Conservation (phyloP, 2,888 invertebrate species). For the Nymphalis urticae region DNA sequence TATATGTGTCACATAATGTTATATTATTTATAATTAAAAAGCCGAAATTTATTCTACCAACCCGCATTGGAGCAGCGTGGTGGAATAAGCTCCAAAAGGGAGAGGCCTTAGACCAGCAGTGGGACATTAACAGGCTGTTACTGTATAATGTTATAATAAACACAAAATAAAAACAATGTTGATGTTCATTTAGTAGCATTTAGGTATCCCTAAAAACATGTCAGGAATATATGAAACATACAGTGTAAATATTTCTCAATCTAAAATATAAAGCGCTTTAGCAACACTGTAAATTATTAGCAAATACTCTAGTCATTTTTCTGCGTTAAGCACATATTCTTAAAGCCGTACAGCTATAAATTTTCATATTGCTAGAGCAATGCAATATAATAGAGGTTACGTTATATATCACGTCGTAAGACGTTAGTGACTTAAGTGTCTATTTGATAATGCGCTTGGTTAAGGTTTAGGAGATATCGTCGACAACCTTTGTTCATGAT, state of each 20-base stretch:
- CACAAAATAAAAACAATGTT: background rate
- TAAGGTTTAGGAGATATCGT: constrained; percentile 16
- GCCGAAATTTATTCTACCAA: no score
- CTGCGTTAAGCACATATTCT: constrained; percentile 63
- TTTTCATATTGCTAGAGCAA: constrained; percentile 78
- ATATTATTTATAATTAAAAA: no score
- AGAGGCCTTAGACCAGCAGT: no score
- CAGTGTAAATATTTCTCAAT: background rate
- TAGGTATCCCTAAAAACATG: no score
- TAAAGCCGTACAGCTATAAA: constrained; percentile 71
- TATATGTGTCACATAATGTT: no score
- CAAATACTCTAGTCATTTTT: constrained; percentile 51
- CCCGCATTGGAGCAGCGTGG: no score
- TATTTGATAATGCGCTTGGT: constrained; percentile 58
- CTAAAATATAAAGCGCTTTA: constrained; percentile 4
- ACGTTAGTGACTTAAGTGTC: constrained; percentile 51
- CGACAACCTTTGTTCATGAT: constrained; percentile 7
- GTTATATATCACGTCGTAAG: constrained; percentile 74
- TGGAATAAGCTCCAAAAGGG: no score
- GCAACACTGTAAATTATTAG: constrained; percentile 22
- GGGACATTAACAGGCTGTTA: no score
- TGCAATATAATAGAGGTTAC: constrained; percentile 75
- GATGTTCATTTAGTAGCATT: no score
- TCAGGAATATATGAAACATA: background rate
- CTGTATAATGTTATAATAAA: no score